Conservation (phyloP, 2,113 vertebrate genomes). For the Osmerus mordax region DNA sequence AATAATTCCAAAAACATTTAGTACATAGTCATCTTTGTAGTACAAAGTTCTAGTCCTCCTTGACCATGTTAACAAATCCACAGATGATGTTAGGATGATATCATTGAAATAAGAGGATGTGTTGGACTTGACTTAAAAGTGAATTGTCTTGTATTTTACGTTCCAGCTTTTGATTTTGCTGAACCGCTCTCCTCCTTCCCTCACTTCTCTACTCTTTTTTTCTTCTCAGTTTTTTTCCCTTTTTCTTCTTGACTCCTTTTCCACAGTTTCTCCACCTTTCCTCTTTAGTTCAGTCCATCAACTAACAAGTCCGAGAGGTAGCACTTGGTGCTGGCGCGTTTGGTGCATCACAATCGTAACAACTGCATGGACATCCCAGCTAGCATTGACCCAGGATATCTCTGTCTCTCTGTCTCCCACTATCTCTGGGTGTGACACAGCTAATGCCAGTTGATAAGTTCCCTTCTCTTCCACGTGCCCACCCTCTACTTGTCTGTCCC, state of each 20-base stretch:
- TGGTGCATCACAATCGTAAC: too few relatives aligned
- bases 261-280: neutral
- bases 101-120: slow-evolving; percentile 47
- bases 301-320: too few relatives aligned
- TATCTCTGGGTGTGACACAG: neutral
- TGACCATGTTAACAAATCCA: slow-evolving; percentile 45
- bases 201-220: neutral
- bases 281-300: neutral
- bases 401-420: neutral
- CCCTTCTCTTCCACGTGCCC: neutral
- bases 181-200: too few relatives aligned
- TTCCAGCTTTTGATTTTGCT: slow-evolving; percentile 17
- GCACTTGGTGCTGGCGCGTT: too few relatives aligned
- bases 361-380: neutral
- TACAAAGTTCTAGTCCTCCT: slow-evolving; percentile 53
- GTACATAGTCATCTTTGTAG: slow-evolving; percentile 26
- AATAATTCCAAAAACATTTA: slow-evolving; percentile 37
- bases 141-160: slow-evolving; percentile 26
- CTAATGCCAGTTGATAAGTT: slow-evolving; percentile 34
- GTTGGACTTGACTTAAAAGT: slow-evolving; percentile 20
- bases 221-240: neutral
- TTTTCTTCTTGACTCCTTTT: neutral
- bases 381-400: neutral
- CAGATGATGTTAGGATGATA: slow-evolving; percentile 41
- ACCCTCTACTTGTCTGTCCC: neutral